Percentiles rank a stretch among this genome's conserved stretches.
Conservation (phyloP, 2,797 vertebrate species). For the Eupleurogrammus muticus region DNA sequence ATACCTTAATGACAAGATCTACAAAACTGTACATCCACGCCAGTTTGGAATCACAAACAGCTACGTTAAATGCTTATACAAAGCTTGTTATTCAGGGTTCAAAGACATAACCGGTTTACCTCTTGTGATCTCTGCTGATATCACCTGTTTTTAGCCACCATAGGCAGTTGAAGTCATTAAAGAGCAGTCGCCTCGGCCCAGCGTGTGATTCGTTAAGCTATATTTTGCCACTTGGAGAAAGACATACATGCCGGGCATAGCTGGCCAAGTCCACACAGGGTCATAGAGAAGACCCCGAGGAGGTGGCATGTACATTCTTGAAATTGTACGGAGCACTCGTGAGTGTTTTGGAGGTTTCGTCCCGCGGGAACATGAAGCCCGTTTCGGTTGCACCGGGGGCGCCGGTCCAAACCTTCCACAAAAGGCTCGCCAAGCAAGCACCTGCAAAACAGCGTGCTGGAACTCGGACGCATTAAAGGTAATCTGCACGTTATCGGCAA, state of each 20-base stretch:
- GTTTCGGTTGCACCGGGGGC: slow-evolving; percentile 2
- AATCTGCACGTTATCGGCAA: slow-evolving; percentile 31
- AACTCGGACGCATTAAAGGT: slow-evolving; percentile 46
- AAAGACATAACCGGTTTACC: slow-evolving; percentile 72
- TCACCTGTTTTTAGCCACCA: slow-evolving; percentile 38
- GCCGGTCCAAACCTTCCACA: slow-evolving; percentile 28
- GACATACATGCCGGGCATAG: slow-evolving; percentile 8
- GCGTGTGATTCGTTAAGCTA: slow-evolving; percentile 24
- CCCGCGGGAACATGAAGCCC: slow-evolving; percentile 31
- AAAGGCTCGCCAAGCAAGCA: slow-evolving; percentile 14
- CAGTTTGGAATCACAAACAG: slow-evolving; percentile 47
- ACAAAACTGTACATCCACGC: slow-evolving; percentile 25
- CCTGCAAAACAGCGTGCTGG: slow-evolving; percentile 30
- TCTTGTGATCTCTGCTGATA: slow-evolving; percentile 68
- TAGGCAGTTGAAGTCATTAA: slow-evolving; percentile 26
- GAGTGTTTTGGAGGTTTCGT: slow-evolving; percentile 35
- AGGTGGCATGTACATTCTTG: slow-evolving; percentile 52
- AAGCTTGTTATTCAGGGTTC: slow-evolving; percentile 69
- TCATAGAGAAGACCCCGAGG: slow-evolving; percentile 30
- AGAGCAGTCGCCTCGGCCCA: slow-evolving; percentile 8
- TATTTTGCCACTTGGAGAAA: slow-evolving; percentile 26
- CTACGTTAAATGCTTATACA: slow-evolving; percentile 31
- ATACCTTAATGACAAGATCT: not conserved
- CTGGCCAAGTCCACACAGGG: not conserved
- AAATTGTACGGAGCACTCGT: slow-evolving; percentile 23